Evolutionary conservation across 2,888 invertebrate genomes (phyloP).

Genomic region (Ennomos quercinarius): DNA sequence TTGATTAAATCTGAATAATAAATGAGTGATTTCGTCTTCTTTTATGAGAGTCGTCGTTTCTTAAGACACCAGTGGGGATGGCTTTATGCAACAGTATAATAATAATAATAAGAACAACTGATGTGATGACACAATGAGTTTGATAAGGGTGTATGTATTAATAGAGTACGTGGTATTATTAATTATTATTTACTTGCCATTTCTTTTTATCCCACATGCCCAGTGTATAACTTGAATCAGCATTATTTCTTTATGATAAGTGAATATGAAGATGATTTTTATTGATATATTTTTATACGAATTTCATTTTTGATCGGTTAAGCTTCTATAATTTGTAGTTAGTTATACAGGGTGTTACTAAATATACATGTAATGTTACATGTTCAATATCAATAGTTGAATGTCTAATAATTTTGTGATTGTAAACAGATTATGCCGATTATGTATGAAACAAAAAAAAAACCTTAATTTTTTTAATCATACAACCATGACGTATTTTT

Average conservation of each 20-base stretch:
- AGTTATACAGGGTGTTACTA: conserved; percentile 27
- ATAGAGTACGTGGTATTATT: conserved; percentile 40
- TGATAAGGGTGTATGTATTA: conserved; percentile 31
- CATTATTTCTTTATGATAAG: conserved; percentile 49
- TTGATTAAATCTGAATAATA: neutral
- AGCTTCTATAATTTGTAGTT: conserved; percentile 33
- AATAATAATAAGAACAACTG: conserved; percentile 12
- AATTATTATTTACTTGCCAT: conserved; percentile 57
- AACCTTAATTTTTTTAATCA: no score
- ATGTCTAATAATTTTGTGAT: no score
- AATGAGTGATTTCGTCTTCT: conserved; percentile 1
- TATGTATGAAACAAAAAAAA: no score
- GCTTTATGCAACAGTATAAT: conserved; percentile 21
- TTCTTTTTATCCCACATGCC: conserved; percentile 47
- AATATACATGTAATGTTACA: conserved; percentile 16
- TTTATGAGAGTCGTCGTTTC: conserved; percentile 17
- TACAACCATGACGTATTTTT: no score
- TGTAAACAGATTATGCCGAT: no score
- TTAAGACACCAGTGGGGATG: conserved; percentile 25
- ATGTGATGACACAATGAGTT: conserved; percentile 33
- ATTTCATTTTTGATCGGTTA: conserved; percentile 45
- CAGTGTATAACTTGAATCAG: conserved; percentile 52
- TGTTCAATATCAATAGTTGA: conserved; percentile 5
- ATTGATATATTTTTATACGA: conserved; percentile 51
- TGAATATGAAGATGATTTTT: conserved; percentile 41